Conservation (phyloP, 2,113 vertebrate genomes). For the Pycnonotus jocosus region DNA sequence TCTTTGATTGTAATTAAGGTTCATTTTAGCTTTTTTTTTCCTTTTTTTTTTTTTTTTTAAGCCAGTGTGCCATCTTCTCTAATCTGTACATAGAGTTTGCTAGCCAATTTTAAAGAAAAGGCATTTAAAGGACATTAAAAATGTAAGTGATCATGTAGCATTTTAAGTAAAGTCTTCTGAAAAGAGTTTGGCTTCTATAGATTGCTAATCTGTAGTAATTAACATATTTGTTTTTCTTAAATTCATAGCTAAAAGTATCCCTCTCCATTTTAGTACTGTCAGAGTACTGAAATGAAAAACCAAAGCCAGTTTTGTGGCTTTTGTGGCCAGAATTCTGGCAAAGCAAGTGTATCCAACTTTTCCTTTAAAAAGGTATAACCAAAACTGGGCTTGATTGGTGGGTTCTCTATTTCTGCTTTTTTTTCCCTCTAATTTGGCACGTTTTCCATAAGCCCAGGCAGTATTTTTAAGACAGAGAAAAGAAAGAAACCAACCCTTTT, state of each 20-base stretch:
- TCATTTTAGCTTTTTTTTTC: conserved; percentile 73
- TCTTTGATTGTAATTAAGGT: conserved; percentile 77
- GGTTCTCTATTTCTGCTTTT: neutral
- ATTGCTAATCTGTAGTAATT: neutral
- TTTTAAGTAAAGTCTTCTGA: neutral
- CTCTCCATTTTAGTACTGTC: neutral
- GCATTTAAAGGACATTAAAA: neutral
- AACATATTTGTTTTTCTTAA: neutral
- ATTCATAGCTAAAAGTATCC: neutral
- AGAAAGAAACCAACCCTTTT: conserved; percentile 1
- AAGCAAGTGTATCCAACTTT: neutral
- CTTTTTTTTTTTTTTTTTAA: conserved; percentile 53
- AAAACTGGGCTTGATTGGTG: neutral
- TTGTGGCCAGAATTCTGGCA: neutral
- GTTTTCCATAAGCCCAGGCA: neutral
- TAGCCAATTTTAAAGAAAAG: conserved; percentile 26
- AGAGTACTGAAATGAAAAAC: conserved; percentile 19
- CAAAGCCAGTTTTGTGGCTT: neutral
- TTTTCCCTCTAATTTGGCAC: neutral
- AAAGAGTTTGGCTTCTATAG: conserved; percentile 6
- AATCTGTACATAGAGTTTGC: conserved; percentile 40
- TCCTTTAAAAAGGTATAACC: neutral
- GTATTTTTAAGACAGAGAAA: neutral
- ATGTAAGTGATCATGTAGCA: neutral
- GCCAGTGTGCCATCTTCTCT: conserved; percentile 75